Evolutionary conservation across 2,113 vertebrate species (phyloP).

Genomic region (Daubentonia madagascariensis): DNA sequence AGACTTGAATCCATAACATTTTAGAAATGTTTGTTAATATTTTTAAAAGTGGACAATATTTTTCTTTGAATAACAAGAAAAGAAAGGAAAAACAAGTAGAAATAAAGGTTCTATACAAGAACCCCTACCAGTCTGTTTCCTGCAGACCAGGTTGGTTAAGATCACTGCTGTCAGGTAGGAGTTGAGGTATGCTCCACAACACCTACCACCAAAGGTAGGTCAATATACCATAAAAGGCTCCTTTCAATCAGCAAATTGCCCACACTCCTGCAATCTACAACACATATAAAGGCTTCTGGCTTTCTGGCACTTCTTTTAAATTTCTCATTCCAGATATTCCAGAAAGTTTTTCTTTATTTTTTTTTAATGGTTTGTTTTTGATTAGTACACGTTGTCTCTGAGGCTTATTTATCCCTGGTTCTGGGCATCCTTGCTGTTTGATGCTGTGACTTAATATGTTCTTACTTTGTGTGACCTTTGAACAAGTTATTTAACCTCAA

Average conservation of each 20-base stretch:
- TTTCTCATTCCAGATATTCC: background rate
- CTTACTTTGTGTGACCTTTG: background rate
- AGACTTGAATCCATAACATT: background rate
- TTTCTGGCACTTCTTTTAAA: background rate
- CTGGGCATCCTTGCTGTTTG: background rate
- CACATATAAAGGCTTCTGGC: background rate
- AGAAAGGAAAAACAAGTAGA: background rate
- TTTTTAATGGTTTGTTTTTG: background rate
- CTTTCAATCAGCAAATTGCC: background rate
- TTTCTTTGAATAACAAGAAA: background rate
- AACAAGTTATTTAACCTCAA: background rate
- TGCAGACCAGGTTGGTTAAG: background rate
- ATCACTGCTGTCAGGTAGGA: background rate
- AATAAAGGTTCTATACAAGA: background rate
- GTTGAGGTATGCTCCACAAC: background rate
- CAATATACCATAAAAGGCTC: background rate
- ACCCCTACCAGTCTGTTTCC: background rate
- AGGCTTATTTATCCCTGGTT: background rate
- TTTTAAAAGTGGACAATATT: background rate
- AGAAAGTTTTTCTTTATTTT: background rate
- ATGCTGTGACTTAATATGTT: background rate
- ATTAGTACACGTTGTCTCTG: background rate
- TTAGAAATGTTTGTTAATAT: conserved; percentile 11
- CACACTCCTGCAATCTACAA: background rate
- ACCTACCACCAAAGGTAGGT: background rate